Evolutionary conservation across 2,888 invertebrate genomes (phyloP).

Genomic region (Noctua janthe): DNA sequence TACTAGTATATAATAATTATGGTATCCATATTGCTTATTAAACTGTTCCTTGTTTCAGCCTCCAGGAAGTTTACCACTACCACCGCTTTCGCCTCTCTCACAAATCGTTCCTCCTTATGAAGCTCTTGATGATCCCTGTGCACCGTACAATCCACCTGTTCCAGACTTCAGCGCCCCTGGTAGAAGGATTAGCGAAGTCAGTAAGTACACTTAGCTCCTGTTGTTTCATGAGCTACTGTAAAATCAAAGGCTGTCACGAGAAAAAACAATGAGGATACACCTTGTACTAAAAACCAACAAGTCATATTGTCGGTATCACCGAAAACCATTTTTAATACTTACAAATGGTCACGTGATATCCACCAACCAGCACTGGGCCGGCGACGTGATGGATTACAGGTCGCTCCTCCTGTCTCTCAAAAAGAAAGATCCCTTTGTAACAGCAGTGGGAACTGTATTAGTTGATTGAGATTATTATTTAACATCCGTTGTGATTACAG

Average conservation of each 20-base stretch:
- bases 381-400: background rate
- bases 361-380: background rate
- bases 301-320: background rate
- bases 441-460: background rate
- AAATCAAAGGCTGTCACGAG: background rate
- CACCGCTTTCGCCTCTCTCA: background rate
- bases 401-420: background rate
- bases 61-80: background rate
- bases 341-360: background rate
- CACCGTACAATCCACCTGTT: constrained; percentile 50
- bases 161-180: constrained; percentile 74
- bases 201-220: constrained; percentile 65
- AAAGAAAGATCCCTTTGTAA: background rate
- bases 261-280: background rate
- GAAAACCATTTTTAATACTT: background rate
- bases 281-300: background rate
- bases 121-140: constrained; percentile 27
- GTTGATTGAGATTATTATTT: background rate
- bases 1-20: background rate
- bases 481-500: background rate
- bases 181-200: constrained; percentile 74
- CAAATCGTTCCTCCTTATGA: too few species aligned
- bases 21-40: background rate
- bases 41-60: constrained; percentile 19
- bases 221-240: background rate